Evolutionary conservation across 2,113 vertebrate genomes (phyloP).

Genomic region (Peucedramus taeniatus): DNA sequence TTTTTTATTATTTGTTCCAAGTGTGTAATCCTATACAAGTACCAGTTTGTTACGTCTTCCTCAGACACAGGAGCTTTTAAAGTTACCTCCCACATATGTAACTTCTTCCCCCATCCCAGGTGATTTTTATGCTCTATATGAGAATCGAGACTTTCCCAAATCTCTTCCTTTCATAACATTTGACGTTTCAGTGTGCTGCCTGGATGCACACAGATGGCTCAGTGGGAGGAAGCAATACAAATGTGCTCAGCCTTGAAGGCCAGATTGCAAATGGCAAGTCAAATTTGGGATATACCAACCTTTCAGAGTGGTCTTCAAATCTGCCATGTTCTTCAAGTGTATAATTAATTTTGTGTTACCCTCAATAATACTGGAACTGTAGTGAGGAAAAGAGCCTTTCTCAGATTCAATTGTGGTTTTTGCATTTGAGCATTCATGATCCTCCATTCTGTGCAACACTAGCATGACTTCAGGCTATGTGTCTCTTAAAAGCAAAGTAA

Average conservation of each 20-base stretch:
- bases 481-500: not conserved
- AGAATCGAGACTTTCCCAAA: not conserved
- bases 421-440: not conserved
- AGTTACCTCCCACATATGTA: not conserved
- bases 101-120: not conserved
- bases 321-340: not conserved
- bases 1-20: not conserved
- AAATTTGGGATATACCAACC: not conserved
- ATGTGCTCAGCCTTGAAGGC: not conserved
- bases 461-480: not conserved
- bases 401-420: not conserved
- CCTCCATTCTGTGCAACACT: not conserved
- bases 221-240: constrained; percentile 43
- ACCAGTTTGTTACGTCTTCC: not conserved
- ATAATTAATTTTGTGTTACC: not conserved
- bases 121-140: not conserved
- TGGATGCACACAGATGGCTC: constrained; percentile 48
- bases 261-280: constrained; percentile 11
- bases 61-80: not conserved
- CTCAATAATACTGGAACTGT: not conserved
- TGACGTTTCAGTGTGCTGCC: not conserved
- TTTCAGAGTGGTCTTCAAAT: not conserved
- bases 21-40: not conserved
- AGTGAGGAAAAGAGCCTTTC: not conserved
- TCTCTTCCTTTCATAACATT: not conserved